Conservation (phyloP, 1,140 invertebrate species). For the Penaeus indicus region DNA sequence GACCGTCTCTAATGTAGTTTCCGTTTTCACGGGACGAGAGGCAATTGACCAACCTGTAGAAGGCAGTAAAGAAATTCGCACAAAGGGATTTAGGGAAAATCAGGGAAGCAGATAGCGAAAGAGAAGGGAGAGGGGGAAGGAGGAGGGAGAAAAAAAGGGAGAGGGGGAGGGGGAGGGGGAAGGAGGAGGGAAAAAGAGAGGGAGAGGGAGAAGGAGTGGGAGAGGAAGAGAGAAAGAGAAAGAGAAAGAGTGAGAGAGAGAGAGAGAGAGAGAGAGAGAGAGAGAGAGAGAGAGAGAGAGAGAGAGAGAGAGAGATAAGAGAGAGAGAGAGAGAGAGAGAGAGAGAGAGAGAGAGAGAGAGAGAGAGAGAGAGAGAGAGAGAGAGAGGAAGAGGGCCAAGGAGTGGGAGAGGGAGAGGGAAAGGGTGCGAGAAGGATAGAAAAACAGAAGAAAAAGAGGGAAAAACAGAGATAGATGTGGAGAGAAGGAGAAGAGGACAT, state of each 20-base stretch:
- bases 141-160: too few relatives aligned
- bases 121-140: too few relatives aligned
- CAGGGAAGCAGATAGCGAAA: too few relatives aligned
- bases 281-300: constrained; percentile 10
- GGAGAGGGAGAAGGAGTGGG: not conserved
- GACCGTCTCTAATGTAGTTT: too few relatives aligned
- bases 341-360: not conserved
- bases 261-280: constrained; percentile 23
- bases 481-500: not conserved
- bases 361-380: not conserved
- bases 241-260: constrained; percentile 13
- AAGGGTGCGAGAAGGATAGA: not conserved
- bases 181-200: not conserved
- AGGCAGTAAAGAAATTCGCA: too few relatives aligned
- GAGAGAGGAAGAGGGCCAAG: not conserved
- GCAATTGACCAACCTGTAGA: too few relatives aligned
- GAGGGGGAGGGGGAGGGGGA: too few relatives aligned
- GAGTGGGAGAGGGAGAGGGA: too few relatives aligned
- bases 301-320: not conserved
- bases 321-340: constrained; percentile 9
- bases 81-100: too few relatives aligned
- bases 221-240: not conserved
- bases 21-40: too few relatives aligned
- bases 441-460: not conserved
- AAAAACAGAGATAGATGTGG: not conserved